Base-by-base conservation (phyloP, 2,797 vertebrate species). In the Chrysocyon brachyurus region DNA sequence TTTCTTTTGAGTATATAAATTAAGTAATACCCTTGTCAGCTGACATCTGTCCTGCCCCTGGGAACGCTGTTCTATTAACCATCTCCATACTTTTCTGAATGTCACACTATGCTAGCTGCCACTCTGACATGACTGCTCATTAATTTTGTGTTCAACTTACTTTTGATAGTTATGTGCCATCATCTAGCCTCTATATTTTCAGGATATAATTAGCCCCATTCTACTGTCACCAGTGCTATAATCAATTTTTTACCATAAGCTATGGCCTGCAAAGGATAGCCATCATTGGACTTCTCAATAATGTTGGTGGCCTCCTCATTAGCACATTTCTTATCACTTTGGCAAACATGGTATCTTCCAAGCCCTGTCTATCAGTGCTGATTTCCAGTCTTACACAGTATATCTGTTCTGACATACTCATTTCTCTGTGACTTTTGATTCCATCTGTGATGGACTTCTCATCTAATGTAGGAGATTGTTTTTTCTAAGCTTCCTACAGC, bases 1-100 rank as follows among this genome's bases (percentile, higher is more conserved):
- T 91, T 85, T 70, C 54, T 86, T 61, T 72, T 56, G 52, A 75
- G 54, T 81, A 14, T 28, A 90, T 87, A 89, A 88, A 78, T 90
- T 54, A 94, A 86, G 56, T 22, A 90, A 63, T 82, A 78, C 21
- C 9, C 66, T 93, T n/a, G 5, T 70, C n/a, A 75, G 66, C 49
- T 91, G 21, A 17, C 28, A 64, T 54, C 63, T 84, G 15, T n/a
- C 56, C 22, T 85, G 31, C 19, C 49, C 12, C 82, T 84, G 61
- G 59, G 28, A 82, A n/a, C 14, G 59, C 61, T 19, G 1, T 72
- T 46, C 81, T 84, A 0, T 79, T 64, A 94, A 78, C 40, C 33
- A 26, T 70, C 33, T 59, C 33, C 40, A 54, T 28, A 54, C 12
- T 59, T 94, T 61, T 63, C 73, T 17, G 4, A 82, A 56, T 33